A percentile compares a stretch with the other conserved stretches of the same genome.
These are phyloP conservation scores for Phylloscopus trochiloides DNA, from an alignment of 2,113 vertebrate species.

Conservation along the genomic window DNA sequence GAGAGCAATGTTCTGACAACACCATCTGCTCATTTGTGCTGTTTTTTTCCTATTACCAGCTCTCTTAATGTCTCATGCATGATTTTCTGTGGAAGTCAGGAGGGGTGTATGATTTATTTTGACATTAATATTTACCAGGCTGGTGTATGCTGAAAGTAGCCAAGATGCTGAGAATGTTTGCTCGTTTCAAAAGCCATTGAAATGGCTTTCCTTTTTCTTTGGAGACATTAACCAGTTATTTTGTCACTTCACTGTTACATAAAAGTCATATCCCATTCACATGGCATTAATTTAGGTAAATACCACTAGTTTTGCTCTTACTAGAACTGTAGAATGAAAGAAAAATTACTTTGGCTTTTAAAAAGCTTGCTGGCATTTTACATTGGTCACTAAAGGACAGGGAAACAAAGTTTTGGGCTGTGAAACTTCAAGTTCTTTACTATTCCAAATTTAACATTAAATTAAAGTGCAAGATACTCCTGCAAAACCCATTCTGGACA, in stretches of 20 bases:
- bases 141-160: not conserved
- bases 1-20: conserved; percentile 48
- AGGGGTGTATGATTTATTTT: conserved; percentile 50
- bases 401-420: not conserved
- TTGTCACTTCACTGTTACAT: not conserved
- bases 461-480: not conserved
- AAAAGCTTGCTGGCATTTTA: not conserved
- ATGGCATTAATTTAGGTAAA: not conserved
- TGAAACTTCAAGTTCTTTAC: not conserved
- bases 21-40: conserved; percentile 56
- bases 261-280: not conserved
- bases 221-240: not conserved
- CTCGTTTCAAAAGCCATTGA: not conserved
- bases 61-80: conserved; percentile 17
- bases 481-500: not conserved
- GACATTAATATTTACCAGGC: conserved; percentile 31
- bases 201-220: not conserved
- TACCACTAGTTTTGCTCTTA: not conserved
- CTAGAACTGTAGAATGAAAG: not conserved
- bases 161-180: not conserved
- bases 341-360: not conserved
- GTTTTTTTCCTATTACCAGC: not conserved
- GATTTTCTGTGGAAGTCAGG: conserved; percentile 34
- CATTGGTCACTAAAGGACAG: not conserved
- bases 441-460: not conserved